Percentiles rank a stretch among this genome's conserved stretches.
Evolutionary conservation across 2,113 vertebrate species (phyloP).

Genomic region (Gambusia affinis): DNA sequence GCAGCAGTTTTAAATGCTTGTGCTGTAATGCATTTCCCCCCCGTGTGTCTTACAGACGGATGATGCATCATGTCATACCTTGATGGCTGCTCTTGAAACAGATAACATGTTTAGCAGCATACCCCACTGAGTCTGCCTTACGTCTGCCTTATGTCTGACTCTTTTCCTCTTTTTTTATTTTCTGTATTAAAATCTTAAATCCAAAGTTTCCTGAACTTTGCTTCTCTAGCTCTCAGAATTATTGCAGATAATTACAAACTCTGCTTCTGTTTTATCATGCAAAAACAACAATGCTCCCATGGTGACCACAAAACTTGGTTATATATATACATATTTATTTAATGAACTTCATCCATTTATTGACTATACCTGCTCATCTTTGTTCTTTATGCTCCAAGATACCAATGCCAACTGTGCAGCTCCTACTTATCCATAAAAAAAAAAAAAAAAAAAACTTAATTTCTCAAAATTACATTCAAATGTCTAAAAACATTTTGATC

Average conservation of each 20-base stretch:
- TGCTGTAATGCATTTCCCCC: conserved; percentile 55
- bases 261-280: conserved; percentile 5
- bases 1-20: conserved; percentile 60
- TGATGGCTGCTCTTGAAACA: conserved; percentile 50
- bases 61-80: conserved; percentile 57
- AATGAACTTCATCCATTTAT: no score
- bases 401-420: no score
- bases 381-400: no score
- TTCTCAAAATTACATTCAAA: no score
- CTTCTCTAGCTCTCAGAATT: conserved; percentile 28
- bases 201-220: conserved; percentile 38
- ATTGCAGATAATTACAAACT: conserved; percentile 25
- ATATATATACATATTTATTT: no score
- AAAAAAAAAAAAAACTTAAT: no score
- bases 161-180: conserved; percentile 27
- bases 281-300: conserved; percentile 13
- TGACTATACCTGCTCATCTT: no score
- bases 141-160: conserved; percentile 21
- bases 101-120: conserved; percentile 47
- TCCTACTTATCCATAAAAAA: no score
- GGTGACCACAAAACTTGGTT: conserved; percentile 9
- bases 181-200: conserved; percentile 15
- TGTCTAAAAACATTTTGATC: no score
- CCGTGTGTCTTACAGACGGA: conserved; percentile 51
- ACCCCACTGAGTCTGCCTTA: conserved; percentile 21